Evolutionary conservation across 35 echinoderm and acorn worm genomes (phyloP), one percentile per base, ranked within the genome.

Genomic region (Eucidaris tribuloides): DNA sequence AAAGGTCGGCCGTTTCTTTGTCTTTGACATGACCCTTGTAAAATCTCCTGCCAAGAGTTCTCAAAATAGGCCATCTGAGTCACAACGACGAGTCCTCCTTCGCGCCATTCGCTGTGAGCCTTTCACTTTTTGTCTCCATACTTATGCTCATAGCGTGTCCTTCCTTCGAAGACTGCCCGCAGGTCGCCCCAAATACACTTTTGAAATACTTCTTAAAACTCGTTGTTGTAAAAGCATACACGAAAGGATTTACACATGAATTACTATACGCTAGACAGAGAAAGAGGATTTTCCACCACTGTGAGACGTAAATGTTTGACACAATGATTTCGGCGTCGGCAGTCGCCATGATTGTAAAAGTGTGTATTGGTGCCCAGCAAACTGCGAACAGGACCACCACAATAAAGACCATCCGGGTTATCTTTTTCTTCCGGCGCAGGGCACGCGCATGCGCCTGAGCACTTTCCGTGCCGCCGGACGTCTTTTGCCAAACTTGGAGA

Each of bases 331-430:
- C n/a, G 1, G 13, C 41, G 18, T 3, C 38, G 9, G 68, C 29
- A 17, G 41, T 78, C 6, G 41, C 11, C 52, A 76, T 42, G 6
- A 83, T 76, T 25, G 42, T 93, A 34, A 89, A 54, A 24, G 43
- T 83, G 36, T 99, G 96, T 42, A 91, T 54, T 1, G 90, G 96
- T 19, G 68, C 79, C 96, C 96, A 99, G 62, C 96, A 93, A 13
- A 93, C 41, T 24, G 91, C 96, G 65, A 99, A 99, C 35, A 99
- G 64, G 54, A 92, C 62, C 2, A 99, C 96, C 1, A 99, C 90
- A 40, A 99, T 99, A 17, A 93, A 83, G 13, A 99, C 96, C 96
- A 99, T 99, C 40, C 81, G 65, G 28, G 90, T 93, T 35, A 90
- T 93, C 81, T 93, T 99, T 79, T 83, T 93, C 61, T 92, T 99